Evolutionary conservation across 2,797 vertebrate species (phyloP), one percentile per base, ranked within the genome.

Genomic region (Phalanger gymnotis): DNA sequence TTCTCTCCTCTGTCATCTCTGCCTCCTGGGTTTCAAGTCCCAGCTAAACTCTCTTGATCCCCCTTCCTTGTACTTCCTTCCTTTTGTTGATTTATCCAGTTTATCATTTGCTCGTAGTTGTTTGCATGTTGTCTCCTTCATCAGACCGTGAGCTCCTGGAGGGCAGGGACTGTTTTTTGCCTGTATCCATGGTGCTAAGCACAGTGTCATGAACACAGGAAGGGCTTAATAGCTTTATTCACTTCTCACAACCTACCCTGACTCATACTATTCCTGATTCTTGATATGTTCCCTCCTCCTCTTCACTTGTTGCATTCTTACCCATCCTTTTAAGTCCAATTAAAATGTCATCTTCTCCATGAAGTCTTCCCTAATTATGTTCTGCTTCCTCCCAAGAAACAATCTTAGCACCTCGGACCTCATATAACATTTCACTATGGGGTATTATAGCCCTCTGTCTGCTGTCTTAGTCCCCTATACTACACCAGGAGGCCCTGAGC

Each of bases 221-320:
- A 34, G 19, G 22, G 73, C 91, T 93, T 96, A 94, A 27, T 53
- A 58, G 81, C 61, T 66, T 52, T 96, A 51, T 94, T 40, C n/a
- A 81, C n/a, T 81, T 47, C n/a, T 47, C 66, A 66, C 66, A 81
- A 25, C 22, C 7, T 25, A 81, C n/a, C 73, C 40, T 9, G 19
- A 40, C 5, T 73, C 66, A 73, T 6, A 22, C 14, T 73, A 9
- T 73, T 40, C n/a, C 66, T 27, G 14, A 73, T 73, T 73, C 16
- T 34, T 73, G 34, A 47, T 9, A 34, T 25, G 6, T 47, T 25
- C 40, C 19, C 7, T 40, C n/a, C n/a, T 40, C 22, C 22, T 47
- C 73, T 47, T 47, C 27, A 9, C 40, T 25, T 81, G 73, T 25
- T 22, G 16, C n/a, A 81, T 81, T 81, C 66, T 40, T 5, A 47